A percentile compares a stretch with the other conserved stretches of the same genome.
Conservation (phyloP, 1,140 invertebrate species). For the Dinoponera quadriceps region DNA sequence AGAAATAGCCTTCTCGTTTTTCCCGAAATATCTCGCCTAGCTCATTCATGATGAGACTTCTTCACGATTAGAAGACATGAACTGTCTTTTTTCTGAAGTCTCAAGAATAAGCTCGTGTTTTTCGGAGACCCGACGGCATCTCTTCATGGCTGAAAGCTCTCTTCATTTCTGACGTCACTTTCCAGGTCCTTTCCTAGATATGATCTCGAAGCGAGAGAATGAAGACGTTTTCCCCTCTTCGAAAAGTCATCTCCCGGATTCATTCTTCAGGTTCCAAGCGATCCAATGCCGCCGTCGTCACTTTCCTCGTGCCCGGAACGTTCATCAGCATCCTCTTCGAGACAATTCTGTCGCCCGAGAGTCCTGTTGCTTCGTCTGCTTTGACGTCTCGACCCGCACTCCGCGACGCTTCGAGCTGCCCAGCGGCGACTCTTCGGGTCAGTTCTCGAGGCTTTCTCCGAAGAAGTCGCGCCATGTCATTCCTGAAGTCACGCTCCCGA, state of each 20-base stretch:
- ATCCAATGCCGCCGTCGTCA: background rate
- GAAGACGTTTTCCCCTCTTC: constrained; percentile 17
- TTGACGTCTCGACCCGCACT: background rate
- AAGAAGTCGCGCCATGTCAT: background rate
- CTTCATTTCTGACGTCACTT: constrained; percentile 12
- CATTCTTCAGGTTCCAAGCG: background rate
- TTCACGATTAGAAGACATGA: constrained; percentile 17
- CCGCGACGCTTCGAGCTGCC: constrained; percentile 12
- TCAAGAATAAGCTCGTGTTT: background rate
- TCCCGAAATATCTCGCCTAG: background rate
- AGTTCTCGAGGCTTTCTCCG: background rate
- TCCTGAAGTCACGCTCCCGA: constrained; percentile 10
- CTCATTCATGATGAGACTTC: background rate
- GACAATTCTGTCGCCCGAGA: constrained; percentile 5
- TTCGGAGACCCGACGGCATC: background rate
- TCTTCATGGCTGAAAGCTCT: background rate
- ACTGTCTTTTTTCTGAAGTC: background rate
- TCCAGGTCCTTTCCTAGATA: background rate
- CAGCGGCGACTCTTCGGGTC: constrained; percentile 8
- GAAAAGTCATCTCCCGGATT: constrained; percentile 16
- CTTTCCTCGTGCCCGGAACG: constrained; percentile 4
- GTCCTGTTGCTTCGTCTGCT: constrained; percentile 11
- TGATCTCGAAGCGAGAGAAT: background rate
- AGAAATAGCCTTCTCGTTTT: background rate
- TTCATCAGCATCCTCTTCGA: constrained; percentile 18